A percentile compares a stretch with the other conserved stretches of the same genome.
Conservation (phyloP, 2,888 invertebrate species). For the Ptycholaimellus sp. region DNA sequence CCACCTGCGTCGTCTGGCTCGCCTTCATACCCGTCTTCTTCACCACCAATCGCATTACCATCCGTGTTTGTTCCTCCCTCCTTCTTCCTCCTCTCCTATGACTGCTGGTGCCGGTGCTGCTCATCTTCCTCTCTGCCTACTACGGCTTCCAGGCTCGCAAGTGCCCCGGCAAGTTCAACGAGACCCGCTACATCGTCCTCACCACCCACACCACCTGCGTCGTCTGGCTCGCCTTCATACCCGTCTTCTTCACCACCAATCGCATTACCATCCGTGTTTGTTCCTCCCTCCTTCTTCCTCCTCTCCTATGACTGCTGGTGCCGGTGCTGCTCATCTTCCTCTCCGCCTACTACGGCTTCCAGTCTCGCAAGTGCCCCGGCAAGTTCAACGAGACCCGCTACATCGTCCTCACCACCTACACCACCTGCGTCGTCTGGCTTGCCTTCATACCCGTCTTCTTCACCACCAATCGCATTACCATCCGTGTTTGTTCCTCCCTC, state of each 20-base stretch:
- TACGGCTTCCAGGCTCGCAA: conserved; percentile 37
- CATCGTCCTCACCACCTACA: conserved; percentile 53
- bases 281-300: no score
- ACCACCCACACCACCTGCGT: conserved; percentile 55
- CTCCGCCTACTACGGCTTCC: no score
- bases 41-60: conserved; percentile 46
- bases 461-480: conserved; percentile 45
- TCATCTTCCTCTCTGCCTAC: no score
- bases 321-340: no score
- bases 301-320: no score
- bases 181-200: conserved; percentile 51
- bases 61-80: conserved; percentile 48
- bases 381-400: conserved; percentile 55
- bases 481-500: conserved; percentile 48
- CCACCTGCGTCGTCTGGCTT: conserved; percentile 51
- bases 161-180: conserved; percentile 52
- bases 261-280: conserved; percentile 47
- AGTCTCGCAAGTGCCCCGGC: conserved; percentile 43
- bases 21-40: conserved; percentile 51
- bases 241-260: conserved; percentile 48
- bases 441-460: conserved; percentile 51
- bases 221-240: conserved; percentile 48
- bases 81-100: no score
- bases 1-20: conserved; percentile 51
- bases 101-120: no score